Base-by-base conservation (phyloP, 2,888 invertebrate genomes). In the Yponomeuta cagnagella region DNA sequence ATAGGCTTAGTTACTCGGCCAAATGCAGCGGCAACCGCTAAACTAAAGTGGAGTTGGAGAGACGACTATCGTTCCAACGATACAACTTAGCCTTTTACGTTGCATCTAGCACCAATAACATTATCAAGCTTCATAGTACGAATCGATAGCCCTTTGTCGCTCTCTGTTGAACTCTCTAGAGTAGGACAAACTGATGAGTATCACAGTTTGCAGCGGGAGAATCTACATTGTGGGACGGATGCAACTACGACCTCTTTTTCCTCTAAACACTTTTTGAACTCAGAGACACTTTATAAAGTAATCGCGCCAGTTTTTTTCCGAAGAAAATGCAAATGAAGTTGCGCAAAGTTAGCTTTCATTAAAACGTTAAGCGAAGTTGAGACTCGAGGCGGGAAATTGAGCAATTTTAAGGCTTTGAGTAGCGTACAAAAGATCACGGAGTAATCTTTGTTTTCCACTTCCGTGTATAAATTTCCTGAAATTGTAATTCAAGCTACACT, bases 371-470 rank as follows among this genome's bases (percentile, higher is more conserved):
- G 78, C 81, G 78, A 78, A 82, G 85, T 84, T 81, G 80, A 85
- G 83, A 82, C 80, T 84, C 77, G 78, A 75, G 77, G 75, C 81
- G 84, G 87, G 88, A 88, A 88, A 89, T 88, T 88, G 82, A 85
- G 82, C 87, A 88, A 87, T 89, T 87, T 86, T 76, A 9, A 4
- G 43, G 52, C 52, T 58, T 58, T 58, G 15, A 58, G 52, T 58
- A 58, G 52, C 52, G 52, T 4, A 58, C 52, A 58, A 58, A 58
- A 58, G 52, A 15, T 58, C 52, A 58, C 52, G 52, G 52, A 12
- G 6, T 52, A 1, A 15, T 15, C 15, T 58, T 58, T 58, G 52
- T 58, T 58, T 58, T 58, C 5, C 15, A 15, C 52, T 15, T 15
- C 52, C 52, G 52, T 15, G 15, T 52, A 9, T 12, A 52, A 52